Base-by-base conservation (phyloP, 2,113 vertebrate species). In the Muntiacus muntjak region DNA sequence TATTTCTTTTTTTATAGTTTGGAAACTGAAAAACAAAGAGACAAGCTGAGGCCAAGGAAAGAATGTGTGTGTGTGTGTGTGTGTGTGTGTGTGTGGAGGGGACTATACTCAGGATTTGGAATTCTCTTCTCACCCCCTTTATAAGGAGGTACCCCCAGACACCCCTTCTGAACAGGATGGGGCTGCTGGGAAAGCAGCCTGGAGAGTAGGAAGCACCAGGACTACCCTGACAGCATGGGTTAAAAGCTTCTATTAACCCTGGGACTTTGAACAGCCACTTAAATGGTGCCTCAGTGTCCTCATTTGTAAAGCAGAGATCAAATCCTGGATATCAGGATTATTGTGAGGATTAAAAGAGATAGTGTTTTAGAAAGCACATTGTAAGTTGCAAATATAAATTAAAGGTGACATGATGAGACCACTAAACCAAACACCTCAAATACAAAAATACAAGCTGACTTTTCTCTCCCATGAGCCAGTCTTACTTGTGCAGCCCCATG, bases 1-100 rank as follows among this genome's bases (percentile, higher is more conserved):
- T 87, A 78, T 62, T 91, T 94, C 23, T 94, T 79, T 89, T 79
- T 94, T 81, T 43, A 47, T 87, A 79, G 91, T 89, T 97, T 94
- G 55, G 76, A 91, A 95, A 74, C 64, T 33, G 15, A 91, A 97
- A 94, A 94, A 85, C 52, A 95, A 89, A 50, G 50, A 94, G 55
- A 93, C 7, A 57, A 25, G 79, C 58, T 19, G n/a, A 89, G 94
- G 40, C 28, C 64, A 36, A 85, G 86, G 78, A 52, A 57, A 91
- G 30, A 52, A 36, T 19, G 25, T 67, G n/a, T 64, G 2, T 40
- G 67, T 36, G 17, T 71, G 8, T n/a, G n/a, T 64, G 62, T 64
- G 62, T 67, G 33, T 67, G 28, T 67, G 64, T 36, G n/a, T 71
- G 9, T 71, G 17, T 23, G n/a, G n/a, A 76, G 71, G 36, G 71